These are phyloP conservation scores for Rotaria magnacalcarata DNA, from an alignment of 2,888 invertebrate species.

Conservation along the genomic window DNA sequence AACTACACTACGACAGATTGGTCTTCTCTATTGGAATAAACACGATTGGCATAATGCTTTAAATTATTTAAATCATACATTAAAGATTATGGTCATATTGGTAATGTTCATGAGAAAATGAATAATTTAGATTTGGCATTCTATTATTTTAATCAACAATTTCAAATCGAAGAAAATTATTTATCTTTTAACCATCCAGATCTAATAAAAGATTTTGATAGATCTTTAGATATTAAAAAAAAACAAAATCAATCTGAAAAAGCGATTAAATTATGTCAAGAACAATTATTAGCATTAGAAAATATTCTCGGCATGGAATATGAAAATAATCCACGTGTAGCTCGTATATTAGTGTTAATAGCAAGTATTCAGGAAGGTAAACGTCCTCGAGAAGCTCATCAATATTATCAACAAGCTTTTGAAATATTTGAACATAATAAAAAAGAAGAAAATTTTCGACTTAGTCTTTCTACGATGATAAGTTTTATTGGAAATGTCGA, in stretches of 20 bases:
- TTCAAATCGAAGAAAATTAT: background rate
- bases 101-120: background rate
- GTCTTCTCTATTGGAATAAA: background rate
- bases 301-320: background rate
- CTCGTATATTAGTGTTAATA: background rate
- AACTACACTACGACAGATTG: background rate
- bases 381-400: background rate
- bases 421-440: background rate
- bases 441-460: background rate
- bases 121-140: background rate
- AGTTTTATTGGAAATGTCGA: constrained; percentile 15
- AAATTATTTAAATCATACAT: background rate
- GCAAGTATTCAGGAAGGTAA: background rate
- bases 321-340: background rate
- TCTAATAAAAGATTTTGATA: background rate
- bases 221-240: background rate
- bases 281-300: background rate
- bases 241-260: background rate
- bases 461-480: background rate
- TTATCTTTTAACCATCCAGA: background rate
- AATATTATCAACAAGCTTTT: background rate
- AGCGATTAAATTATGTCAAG: background rate
- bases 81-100: background rate
- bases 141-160: background rate
- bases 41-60: background rate